These are phyloP conservation scores for Vicugna pacos DNA, from an alignment of 2,113 vertebrate species.

Conservation along the genomic window DNA sequence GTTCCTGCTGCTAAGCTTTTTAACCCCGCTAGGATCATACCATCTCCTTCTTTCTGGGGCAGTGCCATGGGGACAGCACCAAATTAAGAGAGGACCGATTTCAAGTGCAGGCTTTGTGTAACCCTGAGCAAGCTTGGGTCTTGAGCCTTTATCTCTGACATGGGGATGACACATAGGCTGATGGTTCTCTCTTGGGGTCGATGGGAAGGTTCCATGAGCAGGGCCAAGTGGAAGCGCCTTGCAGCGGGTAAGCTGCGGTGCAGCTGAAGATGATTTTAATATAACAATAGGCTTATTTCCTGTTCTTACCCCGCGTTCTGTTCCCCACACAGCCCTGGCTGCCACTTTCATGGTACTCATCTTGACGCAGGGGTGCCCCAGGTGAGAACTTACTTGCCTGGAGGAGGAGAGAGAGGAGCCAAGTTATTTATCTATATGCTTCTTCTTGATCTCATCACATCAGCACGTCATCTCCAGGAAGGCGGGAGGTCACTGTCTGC, in stretches of 20 bases:
- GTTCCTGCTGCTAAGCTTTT: neutral
- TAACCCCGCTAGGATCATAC: too few species aligned
- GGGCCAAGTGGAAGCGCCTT: neutral
- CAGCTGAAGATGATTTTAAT: neutral
- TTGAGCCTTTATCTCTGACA: neutral
- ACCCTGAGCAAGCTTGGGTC: neutral
- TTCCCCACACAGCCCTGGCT: neutral
- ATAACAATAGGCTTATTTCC: too few species aligned
- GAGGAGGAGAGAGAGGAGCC: neutral
- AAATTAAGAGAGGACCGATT: neutral
- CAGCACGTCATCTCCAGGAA: neutral
- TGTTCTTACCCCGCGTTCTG: neutral
- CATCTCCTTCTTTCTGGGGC: neutral
- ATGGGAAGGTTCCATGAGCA: neutral
- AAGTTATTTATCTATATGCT: neutral
- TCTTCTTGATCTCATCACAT: neutral
- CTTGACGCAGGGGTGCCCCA: neutral
- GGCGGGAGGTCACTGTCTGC: neutral
- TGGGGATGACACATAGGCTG: neutral
- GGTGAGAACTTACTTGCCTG: neutral
- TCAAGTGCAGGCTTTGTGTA: neutral
- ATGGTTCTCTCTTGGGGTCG: neutral
- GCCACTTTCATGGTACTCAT: neutral
- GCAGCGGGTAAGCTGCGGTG: fast-evolving
- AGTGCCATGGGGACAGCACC: fast-evolving